These are phyloP conservation scores for Myripristis jacobus DNA, from an alignment of 2,797 vertebrate genomes.

Conservation along the genomic window DNA sequence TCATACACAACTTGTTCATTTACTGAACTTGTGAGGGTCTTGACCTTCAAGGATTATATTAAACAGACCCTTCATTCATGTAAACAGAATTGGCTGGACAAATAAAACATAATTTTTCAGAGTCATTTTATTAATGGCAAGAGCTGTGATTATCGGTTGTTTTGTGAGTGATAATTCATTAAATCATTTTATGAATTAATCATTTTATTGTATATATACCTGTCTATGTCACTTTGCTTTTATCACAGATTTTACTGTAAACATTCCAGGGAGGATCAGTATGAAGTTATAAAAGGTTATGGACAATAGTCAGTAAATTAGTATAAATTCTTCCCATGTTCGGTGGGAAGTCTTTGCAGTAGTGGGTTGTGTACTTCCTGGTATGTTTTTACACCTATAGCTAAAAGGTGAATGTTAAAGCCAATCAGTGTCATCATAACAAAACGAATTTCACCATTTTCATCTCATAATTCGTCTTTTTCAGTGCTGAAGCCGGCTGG, in stretches of 20 bases:
- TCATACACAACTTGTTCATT: too few species aligned
- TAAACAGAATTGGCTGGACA: too few species aligned
- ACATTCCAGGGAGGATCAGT: constrained; percentile 15
- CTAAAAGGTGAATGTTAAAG: constrained; percentile 11
- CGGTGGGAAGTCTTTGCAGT: constrained; percentile 6
- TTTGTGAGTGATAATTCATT: neutral
- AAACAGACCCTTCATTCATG: too few species aligned
- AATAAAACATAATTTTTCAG: neutral
- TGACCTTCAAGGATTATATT: too few species aligned
- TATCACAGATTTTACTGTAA: neutral
- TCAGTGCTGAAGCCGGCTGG: neutral
- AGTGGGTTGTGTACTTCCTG: constrained; percentile 35
- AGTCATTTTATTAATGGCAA: neutral
- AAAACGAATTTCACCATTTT: neutral
- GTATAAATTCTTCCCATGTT: too few species aligned
- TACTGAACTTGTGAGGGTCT: too few species aligned
- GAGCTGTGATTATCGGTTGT: neutral
- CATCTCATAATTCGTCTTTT: neutral
- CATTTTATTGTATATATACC: neutral
- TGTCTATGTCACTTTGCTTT: neutral
- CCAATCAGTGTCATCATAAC: neutral
- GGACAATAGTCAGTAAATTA: too few species aligned
- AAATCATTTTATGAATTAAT: neutral
- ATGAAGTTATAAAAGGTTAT: too few species aligned
- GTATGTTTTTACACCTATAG: constrained; percentile 13